These are phyloP conservation scores for Halichoeres trimaculatus DNA, from an alignment of 2,113 vertebrate genomes.

Conservation along the genomic window DNA sequence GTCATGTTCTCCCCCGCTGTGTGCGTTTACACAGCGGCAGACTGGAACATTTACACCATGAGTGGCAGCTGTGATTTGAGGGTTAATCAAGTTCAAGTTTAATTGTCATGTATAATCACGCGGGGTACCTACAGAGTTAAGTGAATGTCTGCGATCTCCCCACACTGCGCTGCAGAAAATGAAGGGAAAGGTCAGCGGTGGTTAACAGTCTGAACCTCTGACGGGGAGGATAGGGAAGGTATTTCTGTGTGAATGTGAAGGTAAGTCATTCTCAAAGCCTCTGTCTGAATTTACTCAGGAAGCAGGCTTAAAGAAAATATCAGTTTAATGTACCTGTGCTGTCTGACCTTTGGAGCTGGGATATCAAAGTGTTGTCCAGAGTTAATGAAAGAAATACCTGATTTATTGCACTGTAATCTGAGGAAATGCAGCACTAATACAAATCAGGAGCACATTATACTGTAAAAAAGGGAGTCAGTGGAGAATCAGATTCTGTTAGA, in stretches of 20 bases:
- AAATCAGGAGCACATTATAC: background rate
- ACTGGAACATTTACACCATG: background rate
- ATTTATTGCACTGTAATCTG: background rate
- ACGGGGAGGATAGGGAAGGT: background rate
- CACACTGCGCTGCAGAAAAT: too few relatives aligned
- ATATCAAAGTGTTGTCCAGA: background rate
- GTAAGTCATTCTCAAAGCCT: constrained; percentile 1
- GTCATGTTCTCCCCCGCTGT: background rate
- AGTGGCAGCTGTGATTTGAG: background rate
- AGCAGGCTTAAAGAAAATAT: background rate
- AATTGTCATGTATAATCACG: background rate
- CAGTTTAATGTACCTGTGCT: background rate
- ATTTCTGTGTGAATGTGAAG: background rate
- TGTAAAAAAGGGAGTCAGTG: too few relatives aligned
- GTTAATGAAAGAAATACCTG: background rate
- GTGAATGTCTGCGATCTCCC: background rate
- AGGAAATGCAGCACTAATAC: background rate
- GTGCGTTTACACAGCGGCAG: background rate
- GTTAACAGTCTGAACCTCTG: background rate
- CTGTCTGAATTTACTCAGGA: background rate
- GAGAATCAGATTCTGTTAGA: too few relatives aligned
- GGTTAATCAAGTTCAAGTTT: background rate
- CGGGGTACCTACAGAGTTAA: background rate
- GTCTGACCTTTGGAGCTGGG: background rate
- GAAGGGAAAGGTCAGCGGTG: background rate